Evolutionary conservation across 2,888 invertebrate species (phyloP).

Genomic region (Hesperia comma): DNA sequence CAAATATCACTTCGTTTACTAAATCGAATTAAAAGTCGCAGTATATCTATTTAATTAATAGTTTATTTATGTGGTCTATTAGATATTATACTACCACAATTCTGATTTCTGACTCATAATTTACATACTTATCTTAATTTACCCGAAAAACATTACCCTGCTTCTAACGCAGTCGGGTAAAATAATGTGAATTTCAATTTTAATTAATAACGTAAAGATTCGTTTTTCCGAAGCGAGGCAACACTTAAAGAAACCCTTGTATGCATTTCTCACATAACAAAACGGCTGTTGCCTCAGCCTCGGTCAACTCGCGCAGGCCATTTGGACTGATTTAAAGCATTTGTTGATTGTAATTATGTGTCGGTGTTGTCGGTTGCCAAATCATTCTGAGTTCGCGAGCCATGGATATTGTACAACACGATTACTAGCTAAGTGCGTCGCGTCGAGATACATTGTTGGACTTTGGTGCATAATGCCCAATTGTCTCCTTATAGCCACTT

Average conservation of each 20-base stretch:
- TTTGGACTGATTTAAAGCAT: slow-evolving; percentile 34
- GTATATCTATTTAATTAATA: too few species aligned
- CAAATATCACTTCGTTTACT: too few species aligned
- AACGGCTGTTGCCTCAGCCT: slow-evolving; percentile 17
- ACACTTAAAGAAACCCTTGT: slow-evolving; percentile 41
- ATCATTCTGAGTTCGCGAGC: slow-evolving; percentile 24
- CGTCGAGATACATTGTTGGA: slow-evolving; percentile 30
- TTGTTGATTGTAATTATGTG: slow-evolving; percentile 34
- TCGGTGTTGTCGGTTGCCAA: slow-evolving; percentile 24
- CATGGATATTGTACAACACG: slow-evolving; percentile 24
- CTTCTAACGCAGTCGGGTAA: too few species aligned
- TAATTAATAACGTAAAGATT: too few species aligned
- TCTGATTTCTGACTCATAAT: too few species aligned
- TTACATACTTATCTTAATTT: too few species aligned
- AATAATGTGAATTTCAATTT: too few species aligned
- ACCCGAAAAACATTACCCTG: too few species aligned
- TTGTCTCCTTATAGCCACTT: neutral
- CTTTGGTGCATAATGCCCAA: neutral
- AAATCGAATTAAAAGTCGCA: too few species aligned
- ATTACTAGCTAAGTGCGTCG: slow-evolving; percentile 37
- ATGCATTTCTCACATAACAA: slow-evolving; percentile 43
- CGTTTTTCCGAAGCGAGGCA: neutral
- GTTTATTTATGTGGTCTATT: too few species aligned
- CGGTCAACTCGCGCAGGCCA: slow-evolving; percentile 24
- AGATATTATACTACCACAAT: too few species aligned